phyloP scores from a whole-genome alignment of 2,113 vertebrate species.

The Lontra canadensis region DNA sequence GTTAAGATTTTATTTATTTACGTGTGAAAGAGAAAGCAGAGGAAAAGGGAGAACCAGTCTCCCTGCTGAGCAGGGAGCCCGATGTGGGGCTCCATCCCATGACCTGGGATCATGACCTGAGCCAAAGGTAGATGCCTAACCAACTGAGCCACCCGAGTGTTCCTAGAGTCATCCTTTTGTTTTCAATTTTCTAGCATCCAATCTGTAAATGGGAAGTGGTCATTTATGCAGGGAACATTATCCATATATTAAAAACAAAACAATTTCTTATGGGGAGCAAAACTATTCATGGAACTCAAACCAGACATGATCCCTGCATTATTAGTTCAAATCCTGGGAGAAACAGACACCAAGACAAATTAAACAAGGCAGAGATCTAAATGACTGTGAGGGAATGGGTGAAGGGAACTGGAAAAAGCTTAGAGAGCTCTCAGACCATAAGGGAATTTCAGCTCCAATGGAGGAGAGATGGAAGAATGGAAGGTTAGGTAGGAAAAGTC shows the following conservation, averaged over 20 bases:
- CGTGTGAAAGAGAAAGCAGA: too few relatives aligned
- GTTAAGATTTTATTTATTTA: too few relatives aligned
- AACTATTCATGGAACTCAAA: background rate
- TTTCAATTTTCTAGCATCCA: background rate
- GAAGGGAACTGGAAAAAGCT: background rate
- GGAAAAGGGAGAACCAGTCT: background rate
- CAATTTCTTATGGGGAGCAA: background rate
- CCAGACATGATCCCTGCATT: background rate
- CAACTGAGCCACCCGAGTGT: background rate
- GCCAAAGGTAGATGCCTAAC: background rate
- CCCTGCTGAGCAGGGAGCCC: background rate
- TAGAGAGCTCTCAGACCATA: background rate
- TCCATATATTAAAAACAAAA: background rate
- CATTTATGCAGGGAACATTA: background rate
- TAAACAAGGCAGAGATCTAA: conserved; percentile 17
- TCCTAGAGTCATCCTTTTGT: background rate
- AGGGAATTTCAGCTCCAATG: background rate
- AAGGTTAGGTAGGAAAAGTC: background rate
- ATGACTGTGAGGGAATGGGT: background rate
- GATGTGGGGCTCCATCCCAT: background rate
- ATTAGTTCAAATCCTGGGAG: background rate
- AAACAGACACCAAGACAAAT: background rate
- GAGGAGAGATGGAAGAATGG: background rate
- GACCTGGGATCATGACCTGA: background rate
- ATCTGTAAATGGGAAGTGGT: background rate